Conservation (phyloP, 2,888 invertebrate genomes). For the Diarsia mendica region DNA sequence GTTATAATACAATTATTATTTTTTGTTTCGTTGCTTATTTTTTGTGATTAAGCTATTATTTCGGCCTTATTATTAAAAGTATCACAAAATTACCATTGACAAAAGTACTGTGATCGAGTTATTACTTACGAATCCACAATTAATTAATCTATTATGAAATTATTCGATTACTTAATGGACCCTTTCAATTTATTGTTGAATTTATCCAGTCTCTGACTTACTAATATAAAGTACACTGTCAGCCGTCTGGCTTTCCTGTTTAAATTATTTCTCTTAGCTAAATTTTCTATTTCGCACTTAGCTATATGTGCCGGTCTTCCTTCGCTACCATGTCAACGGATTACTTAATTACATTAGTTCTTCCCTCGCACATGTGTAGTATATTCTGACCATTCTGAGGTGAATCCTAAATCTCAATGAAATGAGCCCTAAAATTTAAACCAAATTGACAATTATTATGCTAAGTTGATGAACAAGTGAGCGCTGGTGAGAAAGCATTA, state of each 20-base stretch:
- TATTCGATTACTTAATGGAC: conserved; percentile 31
- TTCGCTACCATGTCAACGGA: conserved; percentile 27
- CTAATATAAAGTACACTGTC: conserved; percentile 2
- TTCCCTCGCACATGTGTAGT: conserved; percentile 51
- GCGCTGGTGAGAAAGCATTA: conserved; percentile 78
- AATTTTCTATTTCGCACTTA: conserved; percentile 24
- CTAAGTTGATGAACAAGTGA: conserved; percentile 76
- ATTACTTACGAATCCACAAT: conserved; percentile 60
- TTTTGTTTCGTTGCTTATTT: conserved; percentile 84
- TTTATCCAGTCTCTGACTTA: conserved; percentile 15
- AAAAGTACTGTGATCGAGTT: conserved; percentile 64
- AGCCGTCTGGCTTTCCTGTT: conserved; percentile 13
- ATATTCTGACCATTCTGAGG: conserved; percentile 57
- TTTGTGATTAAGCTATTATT: conserved; percentile 73
- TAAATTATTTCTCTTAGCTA: conserved; percentile 14
- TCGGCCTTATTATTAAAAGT: conserved; percentile 65
- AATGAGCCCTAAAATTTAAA: conserved; percentile 84
- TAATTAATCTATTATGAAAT: conserved; percentile 24
- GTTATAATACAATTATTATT: conserved; percentile 69
- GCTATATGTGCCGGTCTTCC: background rate
- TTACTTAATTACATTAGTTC: conserved; percentile 47
- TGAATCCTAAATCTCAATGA: conserved; percentile 68
- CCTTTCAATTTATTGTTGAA: conserved; percentile 33
- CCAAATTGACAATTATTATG: conserved; percentile 82
- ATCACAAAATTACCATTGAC: conserved; percentile 66